Evolutionary conservation across 2,797 vertebrate genomes (phyloP), one percentile per base, ranked within the genome.

Genomic region (Pogoniulus pusillus): DNA sequence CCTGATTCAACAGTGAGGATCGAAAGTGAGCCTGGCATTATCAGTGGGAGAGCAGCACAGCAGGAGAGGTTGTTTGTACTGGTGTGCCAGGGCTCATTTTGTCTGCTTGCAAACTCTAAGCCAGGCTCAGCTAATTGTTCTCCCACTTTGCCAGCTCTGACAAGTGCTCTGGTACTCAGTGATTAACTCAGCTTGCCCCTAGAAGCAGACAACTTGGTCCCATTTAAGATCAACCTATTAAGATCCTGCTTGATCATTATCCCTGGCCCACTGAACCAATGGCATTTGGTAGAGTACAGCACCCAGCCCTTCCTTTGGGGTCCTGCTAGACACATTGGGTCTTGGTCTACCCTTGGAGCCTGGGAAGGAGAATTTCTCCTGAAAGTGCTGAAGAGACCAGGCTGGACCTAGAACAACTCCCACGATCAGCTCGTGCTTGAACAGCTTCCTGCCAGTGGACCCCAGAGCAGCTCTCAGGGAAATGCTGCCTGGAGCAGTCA

Each of bases 171-270:
- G 34, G 51, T 30, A 62, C 13, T 20, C 35, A 27, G 39, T 2
- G 1, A 24, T n/a, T 12, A 58, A 12, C 41, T 87, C 76, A 65
- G 7, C 45, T 74, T 30, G 16, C 11, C 17, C 9, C 32, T 41
- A 22, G 26, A 64, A 85, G 62, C 29, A 39, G 72, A 34, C 20
- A 24, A 6, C 16, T 77, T 19, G 5, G 18, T 51, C 66, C 29
- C 5, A 18, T 20, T 58, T 30, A 27, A 76, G 34, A 49, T 43
- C 23, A 70, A 1, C 14, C 12, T 74, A 17, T 12, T 16, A 19
- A 79, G 35, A 43, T 29, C n/a, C n/a, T n/a, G n/a, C 16, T 35
- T 37, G 27, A 16, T 0, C 1, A 18, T 16, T 34, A 3, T 45
- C 63, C 43, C 60, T 66, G 76, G 24, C 35, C 87, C 18, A 2